Evolutionary conservation across 2,888 invertebrate species (phyloP).

Genomic region (Unio pictorum): DNA sequence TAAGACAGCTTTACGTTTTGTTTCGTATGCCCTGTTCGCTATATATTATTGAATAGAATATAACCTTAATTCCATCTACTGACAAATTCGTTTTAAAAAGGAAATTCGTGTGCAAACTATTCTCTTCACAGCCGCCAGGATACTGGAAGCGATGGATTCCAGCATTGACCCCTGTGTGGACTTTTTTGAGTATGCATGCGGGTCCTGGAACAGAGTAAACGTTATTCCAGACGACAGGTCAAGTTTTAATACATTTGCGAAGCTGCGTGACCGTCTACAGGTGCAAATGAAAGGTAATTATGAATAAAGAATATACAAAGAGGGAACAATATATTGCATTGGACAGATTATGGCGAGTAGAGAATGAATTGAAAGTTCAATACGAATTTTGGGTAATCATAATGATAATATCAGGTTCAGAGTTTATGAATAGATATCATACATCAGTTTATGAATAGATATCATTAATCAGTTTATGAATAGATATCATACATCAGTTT

Average conservation of each 20-base stretch:
- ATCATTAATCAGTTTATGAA: neutral
- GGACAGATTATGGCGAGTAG: too few relatives aligned
- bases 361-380: too few relatives aligned
- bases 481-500: neutral
- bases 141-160: conserved; percentile 86
- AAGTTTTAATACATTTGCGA: conserved; percentile 88
- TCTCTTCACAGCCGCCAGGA: conserved; percentile 79
- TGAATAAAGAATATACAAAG: neutral
- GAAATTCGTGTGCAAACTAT: neutral
- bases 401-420: too few relatives aligned
- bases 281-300: conserved; percentile 80
- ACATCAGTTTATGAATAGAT: neutral
- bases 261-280: conserved; percentile 87
- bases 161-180: conserved; percentile 85
- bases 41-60: neutral
- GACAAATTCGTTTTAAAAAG: neutral
- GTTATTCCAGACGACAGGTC: conserved; percentile 88
- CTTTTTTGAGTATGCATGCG: conserved; percentile 90
- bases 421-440: neutral
- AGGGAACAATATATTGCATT: neutral
- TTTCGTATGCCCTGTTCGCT: neutral
- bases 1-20: too few relatives aligned
- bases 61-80: neutral
- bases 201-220: conserved; percentile 89
- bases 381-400: too few relatives aligned